Base-by-base conservation (phyloP, 2,888 invertebrate species). In the Lordiphosa fenestrarum region DNA sequence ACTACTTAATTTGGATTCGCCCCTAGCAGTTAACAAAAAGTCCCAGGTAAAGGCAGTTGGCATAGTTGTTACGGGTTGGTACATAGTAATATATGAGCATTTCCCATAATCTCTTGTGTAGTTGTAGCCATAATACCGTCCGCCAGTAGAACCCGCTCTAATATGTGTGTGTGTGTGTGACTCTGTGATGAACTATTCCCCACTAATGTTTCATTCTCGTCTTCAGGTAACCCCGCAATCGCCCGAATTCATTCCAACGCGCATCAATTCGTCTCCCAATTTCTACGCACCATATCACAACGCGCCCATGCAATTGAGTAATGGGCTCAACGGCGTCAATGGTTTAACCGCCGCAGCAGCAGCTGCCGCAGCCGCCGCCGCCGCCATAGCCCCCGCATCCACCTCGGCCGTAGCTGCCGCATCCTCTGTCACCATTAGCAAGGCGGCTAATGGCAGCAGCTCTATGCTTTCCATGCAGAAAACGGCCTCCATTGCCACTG, bases 191-290 rank as follows among this genome's bases (percentile, higher is more conserved):
- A 10, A 4, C 23, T 9, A 12, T 41, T 21, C 30, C n/a, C 30
- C 50, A 21, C 6, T 30, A 10, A 9, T 19, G 23, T 12, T 35
- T 40, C 1, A 15, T 40, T 37, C 5, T 42, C 7, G 4, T n/a
- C n/a, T n/a, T 48, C 89, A 92, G 90, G 91, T 91, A 82, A 89
- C 90, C 48, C 89, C 90, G 57, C 91, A 91, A 80, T 90, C 91
- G 69, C 90, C 91, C 57, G 91, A 91, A 88, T 91, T 91, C 89
- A 90, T 91, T 88, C 91, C 91, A 84, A 88, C 89, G 65, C 88
- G 89, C 81, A 77, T 89, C 69, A 89, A 81, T 70, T 86, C 89
- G 67, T 87, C 89, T 61, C 87, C 89, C 56, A 89, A 86, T 69
- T 89, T 88, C 68, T 89, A 89, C 69, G 74, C 89, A 74, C 87